Evolutionary conservation across 2,113 vertebrate species (phyloP).

Genomic region (Pelobates fuscus): DNA sequence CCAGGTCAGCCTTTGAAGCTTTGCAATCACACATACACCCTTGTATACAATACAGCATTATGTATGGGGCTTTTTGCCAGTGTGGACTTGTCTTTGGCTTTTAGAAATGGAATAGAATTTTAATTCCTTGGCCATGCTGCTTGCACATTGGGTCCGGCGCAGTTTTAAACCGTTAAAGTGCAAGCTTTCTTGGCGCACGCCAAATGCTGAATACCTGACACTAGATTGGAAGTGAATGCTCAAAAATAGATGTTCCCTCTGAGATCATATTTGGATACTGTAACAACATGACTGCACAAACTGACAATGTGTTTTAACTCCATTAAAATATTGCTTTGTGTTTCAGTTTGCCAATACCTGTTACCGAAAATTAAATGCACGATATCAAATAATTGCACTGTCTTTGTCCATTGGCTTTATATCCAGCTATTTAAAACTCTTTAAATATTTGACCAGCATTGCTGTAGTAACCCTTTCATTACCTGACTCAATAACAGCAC

Average conservation of each 20-base stretch:
- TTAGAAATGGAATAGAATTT: slow-evolving; percentile 4
- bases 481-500: too few species aligned
- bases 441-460: too few species aligned
- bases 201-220: slow-evolving; percentile 8
- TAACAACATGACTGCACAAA: too few species aligned
- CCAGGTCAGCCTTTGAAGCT: background rate
- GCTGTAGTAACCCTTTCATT: too few species aligned
- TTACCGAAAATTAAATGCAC: background rate
- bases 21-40: slow-evolving; percentile 8
- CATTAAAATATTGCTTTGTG: background rate
- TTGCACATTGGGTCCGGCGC: background rate
- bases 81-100: slow-evolving; percentile 1
- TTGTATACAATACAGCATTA: background rate
- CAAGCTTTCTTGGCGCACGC: slow-evolving; percentile 15
- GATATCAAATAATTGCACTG: background rate
- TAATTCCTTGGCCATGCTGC: background rate
- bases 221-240: slow-evolving; percentile 18
- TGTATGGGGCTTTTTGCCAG: slow-evolving; percentile 8
- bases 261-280: background rate
- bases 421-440: background rate
- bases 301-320: too few species aligned
- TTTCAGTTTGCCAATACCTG: background rate
- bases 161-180: slow-evolving; percentile 5
- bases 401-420: background rate
- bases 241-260: background rate